A percentile compares a stretch with the other conserved stretches of the same genome.
phyloP scores from a whole-genome alignment of 1,140 invertebrate species.

The Gerris buenoi region DNA sequence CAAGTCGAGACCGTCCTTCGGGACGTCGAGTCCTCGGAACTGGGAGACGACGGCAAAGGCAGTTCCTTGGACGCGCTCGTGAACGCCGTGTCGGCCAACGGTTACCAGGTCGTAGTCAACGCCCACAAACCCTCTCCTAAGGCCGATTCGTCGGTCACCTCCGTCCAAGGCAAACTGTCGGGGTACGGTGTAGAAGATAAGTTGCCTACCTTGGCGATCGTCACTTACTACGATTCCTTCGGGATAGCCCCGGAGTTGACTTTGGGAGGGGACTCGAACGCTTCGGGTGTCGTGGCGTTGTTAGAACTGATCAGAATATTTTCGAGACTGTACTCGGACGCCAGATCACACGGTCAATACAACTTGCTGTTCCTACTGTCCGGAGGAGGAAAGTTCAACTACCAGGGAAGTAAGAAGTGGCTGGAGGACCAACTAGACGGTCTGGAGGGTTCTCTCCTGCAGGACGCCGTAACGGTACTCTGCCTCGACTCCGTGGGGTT shows the following conservation, averaged over 20 bases:
- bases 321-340: slow-evolving; percentile 72
- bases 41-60: slow-evolving; percentile 35
- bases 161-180: slow-evolving; percentile 62
- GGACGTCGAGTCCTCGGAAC: slow-evolving; percentile 46
- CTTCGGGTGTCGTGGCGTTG: slow-evolving; percentile 74
- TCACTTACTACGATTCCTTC: slow-evolving; percentile 85
- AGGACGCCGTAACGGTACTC: slow-evolving; percentile 76
- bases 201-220: slow-evolving; percentile 70
- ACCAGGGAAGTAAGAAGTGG: slow-evolving; percentile 90
- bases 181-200: slow-evolving; percentile 64
- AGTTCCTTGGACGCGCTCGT: slow-evolving; percentile 65
- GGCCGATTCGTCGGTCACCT: slow-evolving; percentile 64
- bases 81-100: slow-evolving; percentile 77
- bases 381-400: slow-evolving; percentile 89
- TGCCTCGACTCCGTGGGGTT: slow-evolving; percentile 77
- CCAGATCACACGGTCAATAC: slow-evolving; percentile 62
- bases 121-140: slow-evolving; percentile 51
- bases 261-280: slow-evolving; percentile 82
- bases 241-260: slow-evolving; percentile 71
- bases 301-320: slow-evolving; percentile 80
- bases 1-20: slow-evolving; percentile 60
- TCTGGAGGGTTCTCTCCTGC: slow-evolving; percentile 48
- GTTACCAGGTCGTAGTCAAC: slow-evolving; percentile 69
- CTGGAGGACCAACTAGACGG: slow-evolving; percentile 82
- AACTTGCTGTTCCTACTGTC: slow-evolving; percentile 83